A percentile compares a stretch with the other conserved stretches of the same genome.
Conservation (phyloP, 2,888 invertebrate genomes). For the Balanococcus diminutus region DNA sequence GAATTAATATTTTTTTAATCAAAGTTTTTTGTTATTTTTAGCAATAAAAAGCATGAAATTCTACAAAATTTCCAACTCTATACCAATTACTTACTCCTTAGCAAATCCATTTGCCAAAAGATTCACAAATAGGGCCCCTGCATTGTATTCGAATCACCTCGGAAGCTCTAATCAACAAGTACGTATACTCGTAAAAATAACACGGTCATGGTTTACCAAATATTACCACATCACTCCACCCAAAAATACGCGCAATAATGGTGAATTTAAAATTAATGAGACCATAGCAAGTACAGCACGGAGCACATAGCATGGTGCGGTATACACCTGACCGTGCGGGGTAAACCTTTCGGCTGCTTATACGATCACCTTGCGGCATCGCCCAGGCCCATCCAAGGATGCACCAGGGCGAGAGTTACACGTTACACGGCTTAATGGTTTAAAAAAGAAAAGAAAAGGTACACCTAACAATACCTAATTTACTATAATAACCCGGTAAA, state of each 20-base stretch:
- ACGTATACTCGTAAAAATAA: neutral
- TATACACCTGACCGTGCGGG: neutral
- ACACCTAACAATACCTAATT: conserved; percentile 37
- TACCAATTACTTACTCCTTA: too few species aligned
- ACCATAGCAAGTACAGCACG: neutral
- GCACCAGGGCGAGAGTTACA: neutral
- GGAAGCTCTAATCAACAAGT: neutral
- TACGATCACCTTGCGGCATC: neutral
- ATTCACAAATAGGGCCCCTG: too few species aligned
- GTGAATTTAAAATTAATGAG: conserved; percentile 29
- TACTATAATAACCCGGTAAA: conserved; percentile 10
- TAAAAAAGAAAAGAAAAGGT: conserved; percentile 3
- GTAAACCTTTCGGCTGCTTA: neutral
- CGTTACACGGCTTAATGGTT: neutral
- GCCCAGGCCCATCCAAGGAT: neutral
- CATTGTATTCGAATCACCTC: neutral
- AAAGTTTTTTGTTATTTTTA: too few species aligned
- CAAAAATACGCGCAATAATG: neutral
- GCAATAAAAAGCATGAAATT: too few species aligned
- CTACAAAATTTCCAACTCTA: too few species aligned
- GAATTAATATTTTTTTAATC: too few species aligned
- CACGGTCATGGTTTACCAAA: neutral
- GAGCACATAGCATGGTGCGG: too few species aligned
- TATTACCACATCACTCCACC: conserved; percentile 7
- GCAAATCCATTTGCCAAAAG: too few species aligned